These are phyloP conservation scores for Homarus americanus DNA, from an alignment of 1,140 invertebrate genomes.

Conservation along the genomic window DNA sequence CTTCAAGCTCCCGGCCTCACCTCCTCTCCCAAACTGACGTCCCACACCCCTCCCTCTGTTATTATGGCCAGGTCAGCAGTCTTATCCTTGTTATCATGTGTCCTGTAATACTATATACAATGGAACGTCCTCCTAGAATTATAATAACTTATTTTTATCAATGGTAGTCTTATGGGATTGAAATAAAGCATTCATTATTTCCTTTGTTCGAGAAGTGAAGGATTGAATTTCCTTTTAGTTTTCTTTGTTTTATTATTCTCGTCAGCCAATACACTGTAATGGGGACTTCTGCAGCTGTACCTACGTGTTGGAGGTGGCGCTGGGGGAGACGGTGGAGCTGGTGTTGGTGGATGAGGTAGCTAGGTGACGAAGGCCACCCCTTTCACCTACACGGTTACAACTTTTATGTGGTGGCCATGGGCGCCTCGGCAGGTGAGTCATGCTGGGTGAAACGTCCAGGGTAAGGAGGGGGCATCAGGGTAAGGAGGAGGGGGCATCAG, in stretches of 20 bases:
- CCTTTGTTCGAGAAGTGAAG: no score
- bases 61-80: background rate
- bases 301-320: conserved; percentile 49
- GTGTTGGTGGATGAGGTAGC: conserved; percentile 57
- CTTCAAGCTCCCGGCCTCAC: conserved; percentile 20
- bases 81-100: no score
- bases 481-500: no score
- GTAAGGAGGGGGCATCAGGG: no score
- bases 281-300: conserved; percentile 64
- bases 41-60: background rate
- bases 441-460: no score
- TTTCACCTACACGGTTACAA: conserved; percentile 92
- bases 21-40: conserved; percentile 25
- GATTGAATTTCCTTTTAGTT: no score
- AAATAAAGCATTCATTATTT: no score
- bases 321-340: conserved; percentile 65
- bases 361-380: conserved; percentile 89
- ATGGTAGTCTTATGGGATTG: no score
- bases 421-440: conserved; percentile 81
- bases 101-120: no score
- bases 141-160: no score
- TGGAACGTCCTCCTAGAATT: no score
- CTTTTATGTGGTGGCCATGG: conserved; percentile 89
- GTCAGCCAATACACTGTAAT: background rate
- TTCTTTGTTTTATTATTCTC: no score